Percentiles rank a stretch among this genome's conserved stretches.
Conservation (phyloP, 2,797 vertebrate species). For the Capromys pilorides region DNA sequence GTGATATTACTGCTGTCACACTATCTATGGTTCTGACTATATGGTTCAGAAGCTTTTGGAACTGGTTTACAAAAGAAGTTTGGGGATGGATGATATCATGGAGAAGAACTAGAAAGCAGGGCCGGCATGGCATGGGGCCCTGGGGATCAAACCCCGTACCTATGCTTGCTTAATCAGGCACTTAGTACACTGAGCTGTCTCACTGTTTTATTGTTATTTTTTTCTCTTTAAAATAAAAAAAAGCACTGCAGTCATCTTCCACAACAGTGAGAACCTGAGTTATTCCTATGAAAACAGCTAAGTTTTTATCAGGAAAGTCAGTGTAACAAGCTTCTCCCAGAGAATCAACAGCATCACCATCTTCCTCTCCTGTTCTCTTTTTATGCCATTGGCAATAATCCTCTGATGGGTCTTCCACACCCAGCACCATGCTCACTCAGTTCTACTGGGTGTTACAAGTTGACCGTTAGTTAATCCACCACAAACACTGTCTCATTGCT, state of each 20-base stretch:
- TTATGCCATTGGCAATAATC: not conserved
- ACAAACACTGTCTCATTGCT: not conserved
- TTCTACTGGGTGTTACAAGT: not conserved
- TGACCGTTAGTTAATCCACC: not conserved
- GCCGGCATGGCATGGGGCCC: too few relatives aligned
- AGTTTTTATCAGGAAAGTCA: not conserved
- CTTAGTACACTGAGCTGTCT: too few relatives aligned
- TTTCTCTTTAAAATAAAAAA: too few relatives aligned
- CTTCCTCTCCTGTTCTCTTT: not conserved
- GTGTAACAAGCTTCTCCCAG: not conserved
- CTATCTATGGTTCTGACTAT: not conserved
- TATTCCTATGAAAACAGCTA: not conserved
- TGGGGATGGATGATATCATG: not conserved
- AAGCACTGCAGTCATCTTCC: not conserved
- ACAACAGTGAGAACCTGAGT: not conserved
- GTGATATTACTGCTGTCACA: not conserved
- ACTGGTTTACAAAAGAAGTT: not conserved
- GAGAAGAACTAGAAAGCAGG: not conserved
- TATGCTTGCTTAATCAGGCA: too few relatives aligned
- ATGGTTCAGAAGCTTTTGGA: not conserved
- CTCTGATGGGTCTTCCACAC: not conserved
- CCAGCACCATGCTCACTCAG: not conserved
- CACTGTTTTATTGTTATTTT: too few relatives aligned
- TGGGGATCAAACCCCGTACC: too few relatives aligned
- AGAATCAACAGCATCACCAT: not conserved